phyloP scores from a whole-genome alignment of 1,140 invertebrate species.

The Cydia fagiglandana region DNA sequence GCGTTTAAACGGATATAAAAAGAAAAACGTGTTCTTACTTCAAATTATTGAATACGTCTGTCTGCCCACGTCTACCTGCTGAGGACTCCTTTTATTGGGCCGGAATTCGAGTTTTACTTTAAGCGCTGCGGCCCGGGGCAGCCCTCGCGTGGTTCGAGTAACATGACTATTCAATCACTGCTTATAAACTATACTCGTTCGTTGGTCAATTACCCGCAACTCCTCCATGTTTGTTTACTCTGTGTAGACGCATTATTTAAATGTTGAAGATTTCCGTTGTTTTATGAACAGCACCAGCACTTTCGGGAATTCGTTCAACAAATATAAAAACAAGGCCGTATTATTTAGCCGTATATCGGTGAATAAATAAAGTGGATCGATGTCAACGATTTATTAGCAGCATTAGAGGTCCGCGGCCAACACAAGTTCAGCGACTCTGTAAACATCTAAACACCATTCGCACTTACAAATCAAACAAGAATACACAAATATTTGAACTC shows the following conservation, averaged over 20 bases:
- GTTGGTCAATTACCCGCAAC: neutral
- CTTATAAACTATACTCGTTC: slow-evolving; percentile 1
- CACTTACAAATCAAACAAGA: slow-evolving; percentile 76
- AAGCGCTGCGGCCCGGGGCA: slow-evolving; percentile 13
- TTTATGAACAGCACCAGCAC: neutral
- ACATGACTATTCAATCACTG: slow-evolving; percentile 28
- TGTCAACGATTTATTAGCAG: slow-evolving; percentile 71
- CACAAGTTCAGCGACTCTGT: slow-evolving; percentile 70
- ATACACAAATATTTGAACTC: slow-evolving; percentile 75
- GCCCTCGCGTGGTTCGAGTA: slow-evolving; percentile 22
- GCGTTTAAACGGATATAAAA: slow-evolving; percentile 78
- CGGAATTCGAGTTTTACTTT: slow-evolving; percentile 55
- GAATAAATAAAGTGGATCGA: slow-evolving; percentile 48
- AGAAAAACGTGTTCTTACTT: slow-evolving; percentile 78
- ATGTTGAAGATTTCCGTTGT: neutral
- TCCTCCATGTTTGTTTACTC: neutral
- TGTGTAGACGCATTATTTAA: neutral
- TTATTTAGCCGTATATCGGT: slow-evolving; percentile 24
- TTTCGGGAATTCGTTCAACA: neutral
- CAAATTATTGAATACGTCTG: slow-evolving; percentile 78
- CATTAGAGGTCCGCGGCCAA: slow-evolving; percentile 63
- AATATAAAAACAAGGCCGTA: slow-evolving; percentile 18
- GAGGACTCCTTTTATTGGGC: slow-evolving; percentile 65
- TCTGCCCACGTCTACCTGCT: slow-evolving; percentile 74
- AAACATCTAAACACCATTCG: slow-evolving; percentile 77